Conservation (phyloP, 2,797 vertebrate genomes). For the Hypotaenidia okinawae region DNA sequence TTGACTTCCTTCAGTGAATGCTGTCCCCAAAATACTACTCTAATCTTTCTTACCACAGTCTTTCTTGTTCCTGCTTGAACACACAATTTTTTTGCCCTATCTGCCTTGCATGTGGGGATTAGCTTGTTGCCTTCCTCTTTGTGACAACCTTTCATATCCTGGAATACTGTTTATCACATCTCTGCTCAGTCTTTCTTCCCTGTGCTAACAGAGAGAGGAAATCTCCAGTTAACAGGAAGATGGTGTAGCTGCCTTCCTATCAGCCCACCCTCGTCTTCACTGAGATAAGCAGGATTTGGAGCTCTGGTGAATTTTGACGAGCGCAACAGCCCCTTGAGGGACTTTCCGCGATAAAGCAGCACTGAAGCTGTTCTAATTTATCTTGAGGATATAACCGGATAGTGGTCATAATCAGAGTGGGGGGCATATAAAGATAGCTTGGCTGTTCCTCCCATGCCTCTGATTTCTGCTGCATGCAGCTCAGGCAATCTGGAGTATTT, state of each 20-base stretch:
- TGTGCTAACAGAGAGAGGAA: slow-evolving; percentile 11
- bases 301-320: slow-evolving; percentile 43
- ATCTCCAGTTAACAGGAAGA: slow-evolving; percentile 50
- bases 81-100: neutral
- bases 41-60: neutral
- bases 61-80: neutral
- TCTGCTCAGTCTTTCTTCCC: slow-evolving; percentile 15
- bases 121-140: slow-evolving; percentile 23
- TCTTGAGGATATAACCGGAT: slow-evolving; percentile 22
- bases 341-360: slow-evolving; percentile 10
- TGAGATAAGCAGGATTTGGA: slow-evolving; percentile 61
- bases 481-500: neutral
- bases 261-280: slow-evolving; percentile 48
- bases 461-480: neutral
- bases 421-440: slow-evolving; percentile 8
- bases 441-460: neutral
- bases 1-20: neutral
- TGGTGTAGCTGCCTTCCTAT: slow-evolving; percentile 57
- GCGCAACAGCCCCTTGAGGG: slow-evolving; percentile 12
- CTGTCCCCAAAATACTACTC: neutral
- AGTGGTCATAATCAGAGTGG: neutral
- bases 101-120: neutral
- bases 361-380: slow-evolving; percentile 43
- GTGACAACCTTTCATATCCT: neutral
- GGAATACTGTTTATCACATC: slow-evolving; percentile 14